A percentile compares a stretch with the other conserved stretches of the same genome.
phyloP scores from a whole-genome alignment of 2,113 vertebrate genomes.

The Vidua macroura region DNA sequence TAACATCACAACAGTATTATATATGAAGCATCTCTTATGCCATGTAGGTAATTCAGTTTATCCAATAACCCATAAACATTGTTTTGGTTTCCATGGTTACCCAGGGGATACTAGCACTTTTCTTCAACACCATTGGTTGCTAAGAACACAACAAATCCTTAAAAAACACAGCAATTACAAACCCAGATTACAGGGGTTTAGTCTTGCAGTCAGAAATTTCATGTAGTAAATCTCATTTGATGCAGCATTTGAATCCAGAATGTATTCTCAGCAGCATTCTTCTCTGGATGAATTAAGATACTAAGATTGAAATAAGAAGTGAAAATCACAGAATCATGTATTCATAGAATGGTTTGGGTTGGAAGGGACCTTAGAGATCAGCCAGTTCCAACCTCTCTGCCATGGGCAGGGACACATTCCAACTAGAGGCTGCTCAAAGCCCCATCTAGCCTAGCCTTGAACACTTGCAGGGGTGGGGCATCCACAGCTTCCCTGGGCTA shows the following conservation, averaged over 20 bases:
- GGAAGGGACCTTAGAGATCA: background rate
- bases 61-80: background rate
- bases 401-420: background rate
- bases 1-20: background rate
- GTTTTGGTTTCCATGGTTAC: slow-evolving; percentile 36
- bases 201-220: background rate
- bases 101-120: background rate
- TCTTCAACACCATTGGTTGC: background rate
- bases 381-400: background rate
- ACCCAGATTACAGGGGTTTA: background rate
- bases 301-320: background rate
- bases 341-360: background rate
- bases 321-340: background rate
- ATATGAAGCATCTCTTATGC: background rate
- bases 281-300: background rate
- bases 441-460: background rate
- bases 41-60: background rate
- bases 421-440: background rate
- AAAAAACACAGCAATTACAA: background rate
- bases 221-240: background rate
- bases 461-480: background rate
- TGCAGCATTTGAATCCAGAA: background rate
- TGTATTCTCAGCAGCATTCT: background rate
- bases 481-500: background rate
- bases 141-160: slow-evolving; percentile 12